These are phyloP conservation scores for Kryptopterus vitreolus DNA, from an alignment of 2,797 vertebrate genomes.

Conservation along the genomic window DNA sequence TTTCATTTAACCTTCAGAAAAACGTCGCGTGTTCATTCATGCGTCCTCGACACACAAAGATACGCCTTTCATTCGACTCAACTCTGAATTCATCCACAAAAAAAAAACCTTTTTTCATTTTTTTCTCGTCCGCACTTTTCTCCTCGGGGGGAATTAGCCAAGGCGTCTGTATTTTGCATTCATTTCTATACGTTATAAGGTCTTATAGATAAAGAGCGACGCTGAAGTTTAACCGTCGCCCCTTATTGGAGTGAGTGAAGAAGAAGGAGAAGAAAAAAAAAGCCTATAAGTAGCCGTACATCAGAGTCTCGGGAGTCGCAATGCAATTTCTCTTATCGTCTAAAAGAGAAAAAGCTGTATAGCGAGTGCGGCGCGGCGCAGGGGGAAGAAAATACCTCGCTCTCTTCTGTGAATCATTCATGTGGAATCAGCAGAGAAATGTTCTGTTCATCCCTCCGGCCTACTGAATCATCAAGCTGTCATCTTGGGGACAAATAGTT, in stretches of 20 bases:
- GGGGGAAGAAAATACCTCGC: not conserved
- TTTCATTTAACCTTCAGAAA: not conserved
- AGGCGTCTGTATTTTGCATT: not conserved
- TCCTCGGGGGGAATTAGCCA: not conserved
- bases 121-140: not conserved
- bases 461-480: slow-evolving; percentile 21
- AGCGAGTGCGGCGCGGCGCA: not conserved
- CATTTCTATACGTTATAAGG: slow-evolving; percentile 6
- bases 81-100: not conserved
- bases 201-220: slow-evolving; percentile 4
- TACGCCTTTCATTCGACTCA: not conserved
- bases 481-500: slow-evolving; percentile 26
- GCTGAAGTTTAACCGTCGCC: slow-evolving; percentile 7
- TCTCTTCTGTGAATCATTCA: slow-evolving; percentile 20
- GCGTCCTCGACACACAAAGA: not conserved
- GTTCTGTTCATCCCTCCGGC: slow-evolving; percentile 24
- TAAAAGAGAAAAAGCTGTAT: slow-evolving; percentile 6
- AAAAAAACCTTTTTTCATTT: not conserved
- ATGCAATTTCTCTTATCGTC: slow-evolving; percentile 25
- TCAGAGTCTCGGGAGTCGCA: slow-evolving; percentile 15
- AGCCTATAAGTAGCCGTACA: not conserved
- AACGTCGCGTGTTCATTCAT: not conserved
- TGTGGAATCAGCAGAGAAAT: slow-evolving; percentile 32
- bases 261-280: slow-evolving; percentile 5
- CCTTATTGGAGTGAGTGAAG: not conserved